Evolutionary conservation across 2,797 vertebrate species (phyloP).

Genomic region (Dromococcyx pavoninus): DNA sequence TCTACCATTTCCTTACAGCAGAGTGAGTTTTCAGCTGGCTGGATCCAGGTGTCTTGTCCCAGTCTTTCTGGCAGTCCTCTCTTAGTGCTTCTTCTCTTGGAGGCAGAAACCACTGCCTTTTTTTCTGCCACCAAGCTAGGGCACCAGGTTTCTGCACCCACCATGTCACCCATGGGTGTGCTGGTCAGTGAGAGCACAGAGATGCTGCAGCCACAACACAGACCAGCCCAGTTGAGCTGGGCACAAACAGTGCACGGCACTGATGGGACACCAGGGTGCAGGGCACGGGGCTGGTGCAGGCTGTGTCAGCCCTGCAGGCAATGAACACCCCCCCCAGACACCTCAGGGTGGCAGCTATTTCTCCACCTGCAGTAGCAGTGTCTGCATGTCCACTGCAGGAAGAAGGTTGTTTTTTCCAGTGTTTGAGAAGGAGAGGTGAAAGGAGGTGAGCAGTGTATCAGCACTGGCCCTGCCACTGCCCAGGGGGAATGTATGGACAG

Average conservation of each 20-base stretch:
- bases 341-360: accelerated
- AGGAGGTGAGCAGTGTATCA: neutral
- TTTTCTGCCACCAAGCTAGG: neutral
- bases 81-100: neutral
- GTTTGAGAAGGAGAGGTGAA: neutral
- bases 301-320: neutral
- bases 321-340: neutral
- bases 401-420: neutral
- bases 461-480: neutral
- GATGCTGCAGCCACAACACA: accelerated
- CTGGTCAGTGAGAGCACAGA: neutral
- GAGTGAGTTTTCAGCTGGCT: neutral
- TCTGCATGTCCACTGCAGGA: neutral
- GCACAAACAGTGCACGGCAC: neutral
- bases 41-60: neutral
- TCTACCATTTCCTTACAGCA: neutral
- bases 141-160: accelerated
- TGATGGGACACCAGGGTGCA: accelerated
- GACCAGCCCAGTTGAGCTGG: accelerated
- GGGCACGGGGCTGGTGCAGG: neutral
- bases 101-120: neutral
- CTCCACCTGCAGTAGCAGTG: neutral
- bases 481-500: accelerated
- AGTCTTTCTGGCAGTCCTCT: neutral
- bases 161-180: accelerated